phyloP scores from a whole-genome alignment of 2,797 vertebrate genomes.

The Scyliorhinus canicula region DNA sequence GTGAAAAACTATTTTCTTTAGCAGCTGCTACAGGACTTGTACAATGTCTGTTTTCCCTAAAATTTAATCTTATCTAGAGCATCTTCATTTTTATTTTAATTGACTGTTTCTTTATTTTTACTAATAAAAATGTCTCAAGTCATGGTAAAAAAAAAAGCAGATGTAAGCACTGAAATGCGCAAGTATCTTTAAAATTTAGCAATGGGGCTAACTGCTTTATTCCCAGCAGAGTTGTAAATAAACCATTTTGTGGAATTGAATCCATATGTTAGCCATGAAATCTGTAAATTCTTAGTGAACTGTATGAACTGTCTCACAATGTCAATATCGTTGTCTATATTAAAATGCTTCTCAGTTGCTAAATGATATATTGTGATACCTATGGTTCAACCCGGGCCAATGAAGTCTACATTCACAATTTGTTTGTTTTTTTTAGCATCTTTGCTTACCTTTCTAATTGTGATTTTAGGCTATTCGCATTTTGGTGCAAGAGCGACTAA shows the following conservation, averaged over 20 bases:
- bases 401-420: background rate
- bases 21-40: background rate
- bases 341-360: background rate
- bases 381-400: background rate
- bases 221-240: background rate
- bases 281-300: background rate
- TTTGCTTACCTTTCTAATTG: slow-evolving; percentile 23
- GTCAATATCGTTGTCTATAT: background rate
- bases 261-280: background rate
- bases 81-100: background rate
- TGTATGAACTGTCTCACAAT: background rate
- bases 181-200: background rate
- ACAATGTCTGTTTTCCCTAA: background rate
- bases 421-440: background rate
- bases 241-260: background rate
- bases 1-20: background rate
- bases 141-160: background rate
- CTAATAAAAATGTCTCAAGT: background rate
- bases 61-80: background rate
- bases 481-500: slow-evolving; percentile 86
- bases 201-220: background rate
- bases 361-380: background rate
- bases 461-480: slow-evolving; percentile 81
- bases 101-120: background rate
- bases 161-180: background rate